These are phyloP conservation scores for Andrena praecox DNA, from an alignment of 2,888 invertebrate genomes.

Conservation along the genomic window DNA sequence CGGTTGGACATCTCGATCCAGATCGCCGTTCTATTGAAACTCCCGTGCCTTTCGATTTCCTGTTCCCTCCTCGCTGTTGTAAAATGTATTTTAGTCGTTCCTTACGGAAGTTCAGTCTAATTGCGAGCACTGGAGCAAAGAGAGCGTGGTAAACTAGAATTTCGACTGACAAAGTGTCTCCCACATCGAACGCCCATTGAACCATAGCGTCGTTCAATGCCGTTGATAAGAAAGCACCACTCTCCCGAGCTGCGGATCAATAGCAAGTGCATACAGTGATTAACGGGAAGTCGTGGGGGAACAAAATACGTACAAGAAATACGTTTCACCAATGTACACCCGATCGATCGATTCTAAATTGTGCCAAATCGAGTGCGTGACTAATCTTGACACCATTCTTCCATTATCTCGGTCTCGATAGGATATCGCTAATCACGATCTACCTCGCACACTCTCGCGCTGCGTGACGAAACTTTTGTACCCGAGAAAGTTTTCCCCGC, in stretches of 20 bases:
- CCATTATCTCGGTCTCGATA: conserved; percentile 60
- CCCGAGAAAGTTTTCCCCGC: background rate
- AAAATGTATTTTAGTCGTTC: background rate
- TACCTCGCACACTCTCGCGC: background rate
- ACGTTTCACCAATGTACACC: conserved; percentile 29
- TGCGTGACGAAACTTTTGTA: conserved; percentile 9
- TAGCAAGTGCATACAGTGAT: background rate
- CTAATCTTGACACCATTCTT: conserved; percentile 62
- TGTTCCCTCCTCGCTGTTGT: background rate
- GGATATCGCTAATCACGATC: conserved; percentile 49
- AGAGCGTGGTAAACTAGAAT: too few species aligned
- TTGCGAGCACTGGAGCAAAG: too few species aligned
- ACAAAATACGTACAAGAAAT: conserved; percentile 37
- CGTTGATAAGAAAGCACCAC: conserved; percentile 8
- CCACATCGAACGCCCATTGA: background rate
- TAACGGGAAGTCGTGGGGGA: background rate
- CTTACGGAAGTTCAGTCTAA: too few species aligned
- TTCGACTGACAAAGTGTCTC: background rate
- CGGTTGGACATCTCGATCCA: conserved; percentile 39
- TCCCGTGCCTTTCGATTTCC: conserved; percentile 10
- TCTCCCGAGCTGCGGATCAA: background rate
- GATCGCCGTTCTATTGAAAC: conserved; percentile 18
- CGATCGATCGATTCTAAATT: conserved; percentile 43
- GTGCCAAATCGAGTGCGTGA: conserved; percentile 19
- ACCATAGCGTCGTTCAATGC: background rate